These are phyloP conservation scores for Fissipunctia ypsillon DNA, from an alignment of 2,888 invertebrate genomes.

Conservation along the genomic window DNA sequence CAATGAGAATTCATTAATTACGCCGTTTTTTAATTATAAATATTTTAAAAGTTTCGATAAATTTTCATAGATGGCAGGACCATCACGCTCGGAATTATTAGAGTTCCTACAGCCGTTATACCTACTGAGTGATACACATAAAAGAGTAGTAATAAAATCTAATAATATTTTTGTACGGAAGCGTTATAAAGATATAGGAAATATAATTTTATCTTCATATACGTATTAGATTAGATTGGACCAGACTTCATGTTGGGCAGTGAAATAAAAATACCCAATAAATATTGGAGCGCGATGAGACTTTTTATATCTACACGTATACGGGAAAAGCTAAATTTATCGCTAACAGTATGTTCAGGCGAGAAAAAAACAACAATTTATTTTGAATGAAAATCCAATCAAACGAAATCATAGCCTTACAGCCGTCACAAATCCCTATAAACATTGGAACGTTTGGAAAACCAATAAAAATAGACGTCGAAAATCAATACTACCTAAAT, in stretches of 20 bases:
- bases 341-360: conserved; percentile 43
- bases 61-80: conserved; percentile 21
- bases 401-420: conserved; percentile 76
- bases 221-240: conserved; percentile 57
- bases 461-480: conserved; percentile 81
- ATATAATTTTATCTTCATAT: conserved; percentile 53
- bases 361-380: conserved; percentile 54
- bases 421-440: conserved; percentile 81
- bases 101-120: not conserved
- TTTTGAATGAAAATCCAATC: conserved; percentile 77
- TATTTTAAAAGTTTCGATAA: not conserved
- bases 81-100: not conserved
- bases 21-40: too few relatives aligned
- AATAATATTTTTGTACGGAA: conserved; percentile 46
- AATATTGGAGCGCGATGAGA: conserved; percentile 38
- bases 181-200: conserved; percentile 47
- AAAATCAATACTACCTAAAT: conserved; percentile 88
- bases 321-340: conserved; percentile 53
- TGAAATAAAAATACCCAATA: conserved; percentile 60
- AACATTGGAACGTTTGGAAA: conserved; percentile 78
- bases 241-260: conserved; percentile 53
- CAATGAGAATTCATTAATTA: not conserved
- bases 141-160: conserved; percentile 44
- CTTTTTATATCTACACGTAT: conserved; percentile 49
- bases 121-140: conserved; percentile 27